These are phyloP conservation scores for Tetramorium parvispinum DNA, from an alignment of 1,140 invertebrate genomes.

Conservation along the genomic window DNA sequence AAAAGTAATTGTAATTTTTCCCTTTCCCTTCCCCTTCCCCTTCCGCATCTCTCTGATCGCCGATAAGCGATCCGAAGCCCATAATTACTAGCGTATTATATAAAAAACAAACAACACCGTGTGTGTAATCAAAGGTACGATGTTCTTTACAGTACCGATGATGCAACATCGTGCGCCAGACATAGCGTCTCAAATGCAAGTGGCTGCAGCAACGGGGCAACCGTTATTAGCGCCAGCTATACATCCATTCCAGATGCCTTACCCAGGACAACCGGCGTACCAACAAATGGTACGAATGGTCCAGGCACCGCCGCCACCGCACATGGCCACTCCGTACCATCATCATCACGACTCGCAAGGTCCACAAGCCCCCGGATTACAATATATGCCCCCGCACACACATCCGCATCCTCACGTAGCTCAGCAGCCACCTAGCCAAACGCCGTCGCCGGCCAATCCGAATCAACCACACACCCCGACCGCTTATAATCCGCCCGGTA, in stretches of 20 bases:
- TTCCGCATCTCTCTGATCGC: neutral
- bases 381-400: constrained; percentile 87
- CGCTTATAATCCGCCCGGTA: constrained; percentile 87
- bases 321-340: constrained; percentile 88
- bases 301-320: constrained; percentile 83
- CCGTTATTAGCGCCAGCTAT: constrained; percentile 92
- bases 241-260: constrained; percentile 88
- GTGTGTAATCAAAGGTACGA: neutral
- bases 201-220: constrained; percentile 92
- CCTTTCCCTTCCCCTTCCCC: neutral
- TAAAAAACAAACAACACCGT: neutral
- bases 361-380: constrained; percentile 85
- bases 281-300: constrained; percentile 86
- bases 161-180: constrained; percentile 87
- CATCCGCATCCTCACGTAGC: constrained; percentile 84
- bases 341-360: constrained; percentile 87
- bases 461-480: constrained; percentile 87
- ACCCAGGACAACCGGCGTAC: constrained; percentile 86
- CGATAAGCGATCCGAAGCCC: no score
- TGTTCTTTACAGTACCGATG: constrained; percentile 86
- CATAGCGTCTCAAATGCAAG: constrained; percentile 90
- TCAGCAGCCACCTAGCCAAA: constrained; percentile 87
- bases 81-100: neutral
- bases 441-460: constrained; percentile 88
- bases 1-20: neutral